Percentiles rank a stretch among this genome's conserved stretches.
Evolutionary conservation across 1,140 invertebrate species (phyloP).

Genomic region (Scaptomyza hsui): DNA sequence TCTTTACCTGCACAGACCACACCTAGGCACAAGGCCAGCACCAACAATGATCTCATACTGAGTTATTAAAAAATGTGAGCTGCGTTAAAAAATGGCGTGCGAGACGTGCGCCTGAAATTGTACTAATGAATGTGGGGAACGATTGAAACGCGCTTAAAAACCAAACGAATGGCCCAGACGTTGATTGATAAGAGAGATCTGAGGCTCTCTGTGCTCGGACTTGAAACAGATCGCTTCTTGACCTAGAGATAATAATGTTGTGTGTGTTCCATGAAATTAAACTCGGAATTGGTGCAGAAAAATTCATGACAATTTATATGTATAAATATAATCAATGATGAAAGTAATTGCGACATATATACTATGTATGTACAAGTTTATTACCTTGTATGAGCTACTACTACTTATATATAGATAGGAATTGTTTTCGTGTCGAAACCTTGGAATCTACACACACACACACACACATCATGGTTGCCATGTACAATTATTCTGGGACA

Average conservation of each 20-base stretch:
- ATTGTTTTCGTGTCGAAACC: constrained; percentile 52
- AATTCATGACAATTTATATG: constrained; percentile 46
- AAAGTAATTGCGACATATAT: constrained; percentile 70
- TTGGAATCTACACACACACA: constrained; percentile 21
- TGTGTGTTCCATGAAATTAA: constrained; percentile 24
- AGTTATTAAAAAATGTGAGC: constrained; percentile 21
- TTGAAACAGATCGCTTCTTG: constrained; percentile 75
- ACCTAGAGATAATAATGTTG: constrained; percentile 73
- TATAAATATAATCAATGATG: constrained; percentile 49
- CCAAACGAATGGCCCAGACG: constrained; percentile 42
- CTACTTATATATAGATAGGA: constrained; percentile 31
- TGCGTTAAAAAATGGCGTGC: constrained; percentile 54
- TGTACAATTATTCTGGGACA: constrained; percentile 20
- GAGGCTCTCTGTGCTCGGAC: constrained; percentile 39
- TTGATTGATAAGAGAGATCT: constrained; percentile 31
- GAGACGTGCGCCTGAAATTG: constrained; percentile 53
- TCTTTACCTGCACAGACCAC: constrained; percentile 75
- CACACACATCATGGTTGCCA: constrained; percentile 36
- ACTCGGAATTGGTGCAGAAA: constrained; percentile 78
- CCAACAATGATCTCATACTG: constrained; percentile 70
- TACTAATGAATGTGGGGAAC: constrained; percentile 62
- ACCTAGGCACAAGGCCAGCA: constrained; percentile 75
- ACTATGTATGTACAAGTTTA: constrained; percentile 4
- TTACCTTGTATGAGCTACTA: constrained; percentile 9
- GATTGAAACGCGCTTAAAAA: constrained; percentile 56